These are phyloP conservation scores for Leptinotarsa texana DNA, from an alignment of 1,140 invertebrate species.

Conservation along the genomic window DNA sequence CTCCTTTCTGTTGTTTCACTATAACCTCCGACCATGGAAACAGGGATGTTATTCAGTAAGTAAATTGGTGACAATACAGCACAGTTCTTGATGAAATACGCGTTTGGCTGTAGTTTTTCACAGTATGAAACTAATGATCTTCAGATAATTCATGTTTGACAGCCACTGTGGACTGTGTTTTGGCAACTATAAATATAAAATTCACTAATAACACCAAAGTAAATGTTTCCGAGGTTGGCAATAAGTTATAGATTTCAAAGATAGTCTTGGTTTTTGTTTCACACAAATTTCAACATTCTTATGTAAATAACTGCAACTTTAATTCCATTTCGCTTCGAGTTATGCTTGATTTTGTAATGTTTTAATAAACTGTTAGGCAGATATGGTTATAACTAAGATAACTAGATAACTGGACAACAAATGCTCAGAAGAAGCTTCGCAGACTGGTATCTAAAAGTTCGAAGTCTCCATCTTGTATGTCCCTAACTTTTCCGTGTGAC, in stretches of 20 bases:
- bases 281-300: no score
- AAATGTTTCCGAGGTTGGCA: not conserved
- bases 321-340: no score
- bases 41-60: slow-evolving; percentile 84
- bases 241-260: not conserved
- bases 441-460: no score
- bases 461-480: no score
- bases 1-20: slow-evolving; percentile 70
- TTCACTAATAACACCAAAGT: not conserved
- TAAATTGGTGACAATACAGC: slow-evolving; percentile 56
- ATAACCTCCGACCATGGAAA: slow-evolving; percentile 66
- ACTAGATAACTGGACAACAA: no score
- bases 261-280: no score
- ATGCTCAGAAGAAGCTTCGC: no score
- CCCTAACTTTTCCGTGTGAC: no score
- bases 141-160: not conserved
- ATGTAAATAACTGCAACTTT: no score
- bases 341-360: no score
- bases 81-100: slow-evolving; percentile 5
- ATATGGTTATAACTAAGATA: no score
- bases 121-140: not conserved
- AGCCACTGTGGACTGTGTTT: slow-evolving; percentile 38
- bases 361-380: no score
- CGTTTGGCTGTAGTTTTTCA: slow-evolving; percentile 26
- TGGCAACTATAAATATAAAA: slow-evolving; percentile 16